A percentile compares a stretch with the other conserved stretches of the same genome.
These are phyloP conservation scores for Amaurobius ferox DNA, from an alignment of 2,888 invertebrate genomes.

Conservation along the genomic window DNA sequence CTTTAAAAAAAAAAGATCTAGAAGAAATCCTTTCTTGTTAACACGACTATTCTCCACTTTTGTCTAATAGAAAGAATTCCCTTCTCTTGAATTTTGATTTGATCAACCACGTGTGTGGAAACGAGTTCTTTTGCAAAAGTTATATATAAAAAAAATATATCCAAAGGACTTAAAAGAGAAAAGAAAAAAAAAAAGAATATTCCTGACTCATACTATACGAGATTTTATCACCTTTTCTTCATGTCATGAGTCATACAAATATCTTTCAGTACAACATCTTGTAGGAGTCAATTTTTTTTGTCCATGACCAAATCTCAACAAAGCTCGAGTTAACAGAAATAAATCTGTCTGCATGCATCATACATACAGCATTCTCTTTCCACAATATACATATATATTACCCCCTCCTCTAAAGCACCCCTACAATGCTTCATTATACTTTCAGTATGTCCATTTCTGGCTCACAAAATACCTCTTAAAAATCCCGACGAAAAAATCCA, in stretches of 20 bases:
- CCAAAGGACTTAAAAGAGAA: no score
- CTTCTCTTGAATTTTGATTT: no score
- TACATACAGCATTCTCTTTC: not conserved
- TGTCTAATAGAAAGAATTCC: no score
- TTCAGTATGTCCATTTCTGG: not conserved
- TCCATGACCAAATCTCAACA: not conserved
- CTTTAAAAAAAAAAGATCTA: no score
- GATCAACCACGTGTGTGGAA: no score
- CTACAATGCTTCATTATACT: not conserved
- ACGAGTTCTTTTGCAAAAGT: no score
- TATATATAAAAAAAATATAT: no score
- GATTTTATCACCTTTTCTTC: no score
- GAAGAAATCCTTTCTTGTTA: no score
- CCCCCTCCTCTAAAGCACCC: not conserved
- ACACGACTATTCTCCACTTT: no score
- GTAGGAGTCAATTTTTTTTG: not conserved
- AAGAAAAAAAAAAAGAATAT: no score
- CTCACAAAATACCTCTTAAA: not conserved
- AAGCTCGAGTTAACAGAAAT: not conserved
- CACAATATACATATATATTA: not conserved
- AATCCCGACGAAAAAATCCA: conserved; percentile 9
- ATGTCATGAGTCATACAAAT: not conserved
- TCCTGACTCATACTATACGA: no score
- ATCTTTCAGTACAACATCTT: not conserved
- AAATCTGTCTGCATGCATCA: not conserved